phyloP scores from a whole-genome alignment of 2,888 invertebrate species.

The Plusia festucae region DNA sequence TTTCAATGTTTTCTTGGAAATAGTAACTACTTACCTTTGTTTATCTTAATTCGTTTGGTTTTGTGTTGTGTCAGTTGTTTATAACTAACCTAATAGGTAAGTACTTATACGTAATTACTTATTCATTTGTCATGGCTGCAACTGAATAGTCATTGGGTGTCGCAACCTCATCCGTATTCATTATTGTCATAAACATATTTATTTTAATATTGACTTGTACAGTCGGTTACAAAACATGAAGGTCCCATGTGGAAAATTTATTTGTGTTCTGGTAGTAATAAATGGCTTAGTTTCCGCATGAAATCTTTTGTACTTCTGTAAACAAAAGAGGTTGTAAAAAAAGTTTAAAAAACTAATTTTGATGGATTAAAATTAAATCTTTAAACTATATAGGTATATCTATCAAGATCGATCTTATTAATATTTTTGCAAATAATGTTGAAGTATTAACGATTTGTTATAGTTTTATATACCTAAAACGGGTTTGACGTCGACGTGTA shows the following conservation, averaged over 20 bases:
- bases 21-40: not conserved
- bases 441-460: slow-evolving; percentile 67
- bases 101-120: slow-evolving; percentile 21
- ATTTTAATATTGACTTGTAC: slow-evolving; percentile 16
- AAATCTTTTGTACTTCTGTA: not conserved
- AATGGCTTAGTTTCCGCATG: not conserved
- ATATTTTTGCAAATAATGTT: slow-evolving; percentile 63
- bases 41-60: not conserved
- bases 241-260: not conserved
- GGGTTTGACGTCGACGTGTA: slow-evolving; percentile 59
- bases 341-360: too few relatives aligned
- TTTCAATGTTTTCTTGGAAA: not conserved
- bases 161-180: slow-evolving; percentile 33
- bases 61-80: not conserved
- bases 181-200: slow-evolving; percentile 49
- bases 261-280: not conserved
- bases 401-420: slow-evolving; percentile 17
- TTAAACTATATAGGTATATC: too few relatives aligned
- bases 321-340: too few relatives aligned
- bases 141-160: slow-evolving; percentile 15
- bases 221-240: slow-evolving; percentile 7
- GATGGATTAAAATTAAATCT: too few relatives aligned
- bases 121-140: slow-evolving; percentile 35
- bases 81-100: slow-evolving; percentile 27
- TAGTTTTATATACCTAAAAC: slow-evolving; percentile 68